Percentiles rank a stretch among this genome's conserved stretches.
Evolutionary conservation across 2,888 invertebrate genomes (phyloP).

Genomic region (Melanostoma mellinum): DNA sequence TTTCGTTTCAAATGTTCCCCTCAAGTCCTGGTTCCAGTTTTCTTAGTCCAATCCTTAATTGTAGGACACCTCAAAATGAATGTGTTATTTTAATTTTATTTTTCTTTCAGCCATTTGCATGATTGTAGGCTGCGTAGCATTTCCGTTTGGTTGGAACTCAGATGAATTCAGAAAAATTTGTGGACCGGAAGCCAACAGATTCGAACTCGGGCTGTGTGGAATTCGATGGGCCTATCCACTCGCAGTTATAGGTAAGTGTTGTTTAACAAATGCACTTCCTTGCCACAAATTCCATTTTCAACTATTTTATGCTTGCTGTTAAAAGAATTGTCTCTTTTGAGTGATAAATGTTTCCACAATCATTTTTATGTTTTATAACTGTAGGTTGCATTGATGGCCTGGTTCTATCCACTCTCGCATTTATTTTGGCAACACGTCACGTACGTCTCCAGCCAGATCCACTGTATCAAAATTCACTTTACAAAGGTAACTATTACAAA

Average conservation of each 20-base stretch:
- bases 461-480: conserved; percentile 87
- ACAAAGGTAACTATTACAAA: conserved; percentile 84
- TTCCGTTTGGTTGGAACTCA: conserved; percentile 96
- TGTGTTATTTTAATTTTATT: conserved; percentile 40
- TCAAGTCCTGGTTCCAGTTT: too few species aligned
- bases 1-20: too few species aligned
- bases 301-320: too few species aligned
- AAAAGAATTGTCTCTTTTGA: neutral
- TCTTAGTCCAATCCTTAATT: too few species aligned
- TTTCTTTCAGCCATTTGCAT: conserved; percentile 89
- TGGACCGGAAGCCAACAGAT: conserved; percentile 90
- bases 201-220: conserved; percentile 91
- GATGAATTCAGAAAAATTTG: conserved; percentile 92
- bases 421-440: conserved; percentile 95
- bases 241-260: conserved; percentile 88
- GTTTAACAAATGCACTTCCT: neutral
- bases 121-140: conserved; percentile 93
- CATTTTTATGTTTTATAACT: neutral
- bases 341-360: neutral
- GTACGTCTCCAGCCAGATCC: conserved; percentile 92
- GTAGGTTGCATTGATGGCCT: conserved; percentile 89
- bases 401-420: conserved; percentile 94
- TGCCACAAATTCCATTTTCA: neutral
- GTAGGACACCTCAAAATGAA: too few species aligned
- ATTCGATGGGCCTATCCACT: conserved; percentile 96